phyloP scores from a whole-genome alignment of 2,113 vertebrate genomes.

The Daubentonia madagascariensis region DNA sequence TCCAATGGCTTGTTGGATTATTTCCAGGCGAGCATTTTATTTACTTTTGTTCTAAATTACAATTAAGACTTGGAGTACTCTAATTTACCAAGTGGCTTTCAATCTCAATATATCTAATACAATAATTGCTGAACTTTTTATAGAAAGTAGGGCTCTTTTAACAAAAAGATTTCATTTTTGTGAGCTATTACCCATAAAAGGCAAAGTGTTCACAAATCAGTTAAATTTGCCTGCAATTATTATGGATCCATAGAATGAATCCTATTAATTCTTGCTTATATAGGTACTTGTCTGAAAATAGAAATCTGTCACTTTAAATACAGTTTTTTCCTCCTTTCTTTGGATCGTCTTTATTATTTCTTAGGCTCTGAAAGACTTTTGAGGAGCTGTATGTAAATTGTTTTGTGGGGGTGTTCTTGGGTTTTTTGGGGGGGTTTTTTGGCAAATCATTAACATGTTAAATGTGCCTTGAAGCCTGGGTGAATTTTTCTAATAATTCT shows the following conservation, averaged over 20 bases:
- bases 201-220: neutral
- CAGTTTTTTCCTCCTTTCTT: conserved; percentile 22
- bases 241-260: neutral
- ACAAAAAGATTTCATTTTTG: conserved; percentile 40
- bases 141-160: conserved; percentile 23
- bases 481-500: conserved; percentile 35
- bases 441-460: conserved; percentile 40
- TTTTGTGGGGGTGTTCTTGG: neutral
- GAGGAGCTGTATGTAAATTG: conserved; percentile 17
- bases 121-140: conserved; percentile 34
- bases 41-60: conserved; percentile 56
- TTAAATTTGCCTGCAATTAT: conserved; percentile 12
- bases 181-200: conserved; percentile 36
- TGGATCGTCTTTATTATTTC: conserved; percentile 22
- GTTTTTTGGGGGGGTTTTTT: neutral
- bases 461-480: conserved; percentile 16
- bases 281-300: conserved; percentile 23
- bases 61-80: neutral
- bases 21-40: conserved; percentile 36
- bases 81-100: conserved; percentile 18
- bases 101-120: neutral
- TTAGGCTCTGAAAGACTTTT: conserved; percentile 34
- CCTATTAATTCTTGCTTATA: neutral
- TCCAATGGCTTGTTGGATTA: conserved; percentile 16
- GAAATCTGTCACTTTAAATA: conserved; percentile 40